Evolutionary conservation across 2,797 vertebrate species (phyloP).

Genomic region (Chelon labrosus): DNA sequence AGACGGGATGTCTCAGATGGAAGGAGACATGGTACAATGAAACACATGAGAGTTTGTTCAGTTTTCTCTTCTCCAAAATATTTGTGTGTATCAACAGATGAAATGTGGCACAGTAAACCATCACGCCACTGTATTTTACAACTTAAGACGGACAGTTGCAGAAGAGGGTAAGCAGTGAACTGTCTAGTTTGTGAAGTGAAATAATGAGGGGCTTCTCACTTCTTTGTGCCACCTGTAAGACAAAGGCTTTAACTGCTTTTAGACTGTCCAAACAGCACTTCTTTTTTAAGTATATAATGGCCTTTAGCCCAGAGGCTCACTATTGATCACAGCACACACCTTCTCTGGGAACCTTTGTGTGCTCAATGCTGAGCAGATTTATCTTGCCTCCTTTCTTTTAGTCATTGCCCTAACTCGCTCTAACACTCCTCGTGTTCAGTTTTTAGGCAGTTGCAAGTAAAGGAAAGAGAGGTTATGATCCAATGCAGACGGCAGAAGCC

Average conservation of each 20-base stretch:
- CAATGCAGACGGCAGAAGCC: conserved; percentile 14
- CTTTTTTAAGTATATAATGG: conserved; percentile 27
- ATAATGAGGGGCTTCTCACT: background rate
- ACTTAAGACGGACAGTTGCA: background rate
- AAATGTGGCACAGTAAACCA: background rate
- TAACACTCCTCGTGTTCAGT: conserved; percentile 13
- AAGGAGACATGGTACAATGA: background rate
- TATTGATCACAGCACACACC: conserved; percentile 39
- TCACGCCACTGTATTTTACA: background rate
- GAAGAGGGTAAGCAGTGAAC: background rate
- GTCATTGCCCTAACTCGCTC: conserved; percentile 4
- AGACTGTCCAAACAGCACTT: conserved; percentile 30
- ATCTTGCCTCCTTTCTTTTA: conserved; percentile 18
- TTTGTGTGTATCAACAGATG: conserved; percentile 1
- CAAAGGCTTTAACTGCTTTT: conserved; percentile 15
- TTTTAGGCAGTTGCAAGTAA: conserved; percentile 13
- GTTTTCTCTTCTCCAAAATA: conserved; percentile 3
- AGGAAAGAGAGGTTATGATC: conserved; percentile 21
- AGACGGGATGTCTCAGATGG: conserved; percentile 17
- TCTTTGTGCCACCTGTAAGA: background rate
- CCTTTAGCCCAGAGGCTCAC: conserved; percentile 40
- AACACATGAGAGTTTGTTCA: conserved; percentile 2
- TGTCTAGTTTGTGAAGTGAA: background rate
- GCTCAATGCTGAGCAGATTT: conserved; percentile 23
- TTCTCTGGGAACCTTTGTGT: conserved; percentile 28